Evolutionary conservation across 2,113 vertebrate species (phyloP).

Genomic region (Clupea harengus): DNA sequence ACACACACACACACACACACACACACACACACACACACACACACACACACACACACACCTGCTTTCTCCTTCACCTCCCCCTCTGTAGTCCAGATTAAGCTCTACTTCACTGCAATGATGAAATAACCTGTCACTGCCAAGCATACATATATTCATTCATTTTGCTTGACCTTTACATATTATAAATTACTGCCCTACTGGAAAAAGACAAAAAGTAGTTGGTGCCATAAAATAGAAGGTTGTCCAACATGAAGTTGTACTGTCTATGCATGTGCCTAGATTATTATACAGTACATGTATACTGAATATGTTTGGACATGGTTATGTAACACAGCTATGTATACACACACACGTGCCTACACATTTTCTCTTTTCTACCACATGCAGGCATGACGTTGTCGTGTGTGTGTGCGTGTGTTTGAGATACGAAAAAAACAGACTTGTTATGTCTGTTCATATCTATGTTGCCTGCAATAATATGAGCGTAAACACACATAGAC

Average conservation of each 20-base stretch:
- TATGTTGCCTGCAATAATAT: neutral
- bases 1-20: neutral
- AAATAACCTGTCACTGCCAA: neutral
- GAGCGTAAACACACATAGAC: neutral
- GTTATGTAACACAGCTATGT: too few species aligned
- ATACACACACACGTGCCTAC: too few species aligned
- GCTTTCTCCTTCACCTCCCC: neutral
- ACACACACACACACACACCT: neutral
- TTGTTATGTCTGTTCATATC: neutral
- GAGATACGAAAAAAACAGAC: neutral
- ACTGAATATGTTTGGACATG: neutral
- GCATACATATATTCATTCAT: neutral
- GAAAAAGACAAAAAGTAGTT: too few species aligned
- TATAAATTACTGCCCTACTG: neutral
- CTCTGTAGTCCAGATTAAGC: neutral
- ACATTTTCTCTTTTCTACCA: too few species aligned
- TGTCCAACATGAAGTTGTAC: too few species aligned
- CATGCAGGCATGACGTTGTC: neutral
- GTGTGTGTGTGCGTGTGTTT: neutral
- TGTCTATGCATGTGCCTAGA: too few species aligned
- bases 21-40: neutral
- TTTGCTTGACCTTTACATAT: neutral
- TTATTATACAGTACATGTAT: neutral
- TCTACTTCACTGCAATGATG: neutral
- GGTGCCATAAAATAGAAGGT: neutral